A percentile compares a stretch with the other conserved stretches of the same genome.
phyloP scores from a whole-genome alignment of 2,113 vertebrate genomes.

The Bucco capensis region DNA sequence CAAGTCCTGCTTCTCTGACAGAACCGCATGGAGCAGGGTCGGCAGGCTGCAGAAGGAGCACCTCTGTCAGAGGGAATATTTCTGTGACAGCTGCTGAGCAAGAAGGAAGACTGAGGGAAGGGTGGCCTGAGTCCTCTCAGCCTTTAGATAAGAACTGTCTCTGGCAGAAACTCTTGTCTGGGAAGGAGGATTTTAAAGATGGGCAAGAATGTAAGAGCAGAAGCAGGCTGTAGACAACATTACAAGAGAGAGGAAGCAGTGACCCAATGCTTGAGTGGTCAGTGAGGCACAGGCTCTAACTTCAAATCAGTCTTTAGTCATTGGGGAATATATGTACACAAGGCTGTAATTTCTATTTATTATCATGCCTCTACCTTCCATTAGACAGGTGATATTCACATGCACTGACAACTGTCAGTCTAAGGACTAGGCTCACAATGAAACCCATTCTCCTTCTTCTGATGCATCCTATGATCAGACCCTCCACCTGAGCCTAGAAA shows the following conservation, averaged over 20 bases:
- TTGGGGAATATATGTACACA: neutral
- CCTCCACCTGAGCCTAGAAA: neutral
- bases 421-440: neutral
- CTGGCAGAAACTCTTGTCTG: neutral
- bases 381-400: neutral
- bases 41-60: neutral
- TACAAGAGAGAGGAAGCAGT: neutral
- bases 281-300: neutral
- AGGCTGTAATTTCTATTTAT: neutral
- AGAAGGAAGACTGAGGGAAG: neutral
- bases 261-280: neutral
- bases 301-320: neutral
- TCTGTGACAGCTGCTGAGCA: neutral
- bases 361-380: neutral
- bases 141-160: neutral
- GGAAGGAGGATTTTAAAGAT: neutral
- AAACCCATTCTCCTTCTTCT: neutral
- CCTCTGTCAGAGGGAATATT: neutral
- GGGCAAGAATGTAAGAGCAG: neutral
- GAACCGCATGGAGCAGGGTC: fast-evolving
- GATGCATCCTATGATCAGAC: neutral
- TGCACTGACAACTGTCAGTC: neutral
- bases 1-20: neutral
- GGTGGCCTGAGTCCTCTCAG: neutral
- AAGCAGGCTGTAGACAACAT: neutral